phyloP scores from a whole-genome alignment of 1,140 invertebrate genomes.

The Gonioctena quinquepunctata region DNA sequence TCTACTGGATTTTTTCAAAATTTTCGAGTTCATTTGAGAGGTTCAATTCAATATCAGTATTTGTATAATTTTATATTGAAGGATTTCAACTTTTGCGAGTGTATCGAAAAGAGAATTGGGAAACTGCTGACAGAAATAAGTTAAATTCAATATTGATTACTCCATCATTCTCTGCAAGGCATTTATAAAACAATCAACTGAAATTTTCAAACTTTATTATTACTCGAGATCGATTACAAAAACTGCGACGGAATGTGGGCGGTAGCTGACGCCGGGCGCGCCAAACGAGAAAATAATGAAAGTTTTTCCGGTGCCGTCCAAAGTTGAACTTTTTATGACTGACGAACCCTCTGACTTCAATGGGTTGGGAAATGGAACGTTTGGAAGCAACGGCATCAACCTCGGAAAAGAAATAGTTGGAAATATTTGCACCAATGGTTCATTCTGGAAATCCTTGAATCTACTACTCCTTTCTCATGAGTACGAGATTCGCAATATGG shows the following conservation, averaged over 20 bases:
- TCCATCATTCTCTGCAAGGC: background rate
- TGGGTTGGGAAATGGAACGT: background rate
- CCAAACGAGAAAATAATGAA: slow-evolving; percentile 7
- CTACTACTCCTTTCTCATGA: no score
- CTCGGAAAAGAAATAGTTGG: background rate
- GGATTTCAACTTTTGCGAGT: no score
- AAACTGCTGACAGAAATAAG: background rate
- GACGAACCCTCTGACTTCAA: no score
- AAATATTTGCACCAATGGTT: background rate
- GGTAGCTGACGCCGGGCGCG: background rate
- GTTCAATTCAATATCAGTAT: no score
- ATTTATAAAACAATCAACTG: slow-evolving; percentile 3
- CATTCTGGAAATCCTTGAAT: no score
- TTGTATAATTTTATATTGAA: no score
- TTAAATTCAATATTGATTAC: background rate
- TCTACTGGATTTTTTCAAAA: no score
- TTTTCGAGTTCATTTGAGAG: no score
- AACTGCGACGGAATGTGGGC: background rate
- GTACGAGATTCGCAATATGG: no score
- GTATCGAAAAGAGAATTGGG: background rate
- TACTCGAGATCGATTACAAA: background rate
- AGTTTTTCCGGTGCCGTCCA: background rate
- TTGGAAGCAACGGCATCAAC: background rate
- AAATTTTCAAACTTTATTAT: slow-evolving; percentile 4
- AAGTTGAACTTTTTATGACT: slow-evolving; percentile 3